Base-by-base conservation (phyloP, 1,140 invertebrate species). In the Brachionus sp. region DNA sequence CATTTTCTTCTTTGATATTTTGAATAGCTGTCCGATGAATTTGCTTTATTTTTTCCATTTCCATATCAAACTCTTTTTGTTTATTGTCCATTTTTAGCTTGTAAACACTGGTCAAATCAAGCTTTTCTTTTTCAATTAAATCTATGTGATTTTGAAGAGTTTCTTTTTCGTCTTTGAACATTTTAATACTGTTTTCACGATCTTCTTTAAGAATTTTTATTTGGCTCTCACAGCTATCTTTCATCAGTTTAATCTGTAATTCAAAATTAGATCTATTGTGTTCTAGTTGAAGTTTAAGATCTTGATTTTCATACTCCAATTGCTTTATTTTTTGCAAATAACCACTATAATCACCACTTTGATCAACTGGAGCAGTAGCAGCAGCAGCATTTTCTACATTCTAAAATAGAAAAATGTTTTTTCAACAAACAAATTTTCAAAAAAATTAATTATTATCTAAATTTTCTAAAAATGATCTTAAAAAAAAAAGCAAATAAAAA, bases 121-220 rank as follows among this genome's bases (percentile, higher is more conserved):
- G 50, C 7, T 80, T 80, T 42, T 80, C 77, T 57, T 62, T 80
- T 44, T 80, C 77, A 10, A 80, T 37, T 42, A 66, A 7, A 19
- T 80, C 77, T 7, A 80, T 80, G 12, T 80, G 77, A 19, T 62
- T 53, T 57, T 80, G 25, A 39, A 80, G 33, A 19, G 19, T 57
- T 35, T 80, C 50, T 66, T 80, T 80, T 80, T 80, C 77, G 16
- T 80, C 77, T 37, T 25, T 80, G 77, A 57, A 80, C 23, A 80
- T 4, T 19, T 62, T 80, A 2, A 57, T 13, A 37, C 50, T 42
- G 23, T 80, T 80, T 29, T 80, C 77, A 9, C 77, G 50, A 35
- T 80, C 77, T 42, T 62, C 33, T 80, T 80, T 80, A 7, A 80
- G 16, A 37, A 66, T 44, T 39, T 25, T 33, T 13, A 80, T 19